Evolutionary conservation across 2,888 invertebrate species (phyloP).

Genomic region (Dinocampus coccinellae): DNA sequence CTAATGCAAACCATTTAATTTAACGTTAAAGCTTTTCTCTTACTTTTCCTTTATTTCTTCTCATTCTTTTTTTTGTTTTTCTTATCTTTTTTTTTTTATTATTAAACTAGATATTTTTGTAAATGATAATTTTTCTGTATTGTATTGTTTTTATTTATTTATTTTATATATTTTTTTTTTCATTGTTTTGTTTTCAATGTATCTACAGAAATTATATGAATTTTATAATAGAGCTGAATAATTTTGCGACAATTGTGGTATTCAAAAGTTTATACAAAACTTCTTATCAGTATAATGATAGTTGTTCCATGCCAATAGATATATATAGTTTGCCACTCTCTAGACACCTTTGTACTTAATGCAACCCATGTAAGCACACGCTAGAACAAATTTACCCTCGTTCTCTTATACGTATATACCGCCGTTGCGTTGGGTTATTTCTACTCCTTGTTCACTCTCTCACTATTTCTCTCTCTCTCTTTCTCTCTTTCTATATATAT

Average conservation of each 20-base stretch:
- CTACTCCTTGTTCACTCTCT: conserved; percentile 25
- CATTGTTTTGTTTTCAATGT: too few species aligned
- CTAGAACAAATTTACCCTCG: conserved; percentile 67
- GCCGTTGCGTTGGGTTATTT: conserved; percentile 20
- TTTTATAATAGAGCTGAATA: conserved; percentile 6
- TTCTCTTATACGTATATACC: conserved; percentile 43
- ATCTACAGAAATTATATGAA: not conserved
- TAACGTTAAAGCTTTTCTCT: conserved; percentile 17
- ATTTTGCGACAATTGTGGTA: conserved; percentile 27
- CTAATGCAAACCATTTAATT: conserved; percentile 47
- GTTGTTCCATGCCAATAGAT: conserved; percentile 54
- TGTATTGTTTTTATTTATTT: too few species aligned
- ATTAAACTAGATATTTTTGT: too few species aligned
- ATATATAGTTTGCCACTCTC: conserved; percentile 46
- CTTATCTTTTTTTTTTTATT: too few species aligned
- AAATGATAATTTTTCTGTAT: too few species aligned
- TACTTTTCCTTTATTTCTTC: too few species aligned
- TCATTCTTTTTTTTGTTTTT: too few species aligned
- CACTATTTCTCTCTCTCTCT: conserved; percentile 29
- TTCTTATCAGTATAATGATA: conserved; percentile 34
- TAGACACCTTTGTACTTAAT: conserved; percentile 69
- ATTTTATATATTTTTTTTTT: too few species aligned
- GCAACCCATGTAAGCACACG: conserved; percentile 69
- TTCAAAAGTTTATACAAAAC: conserved; percentile 37
- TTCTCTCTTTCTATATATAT: too few species aligned